Evolutionary conservation across 2,797 vertebrate species (phyloP), one percentile per base, ranked within the genome.

Genomic region (Micromesistius poutassou): DNA sequence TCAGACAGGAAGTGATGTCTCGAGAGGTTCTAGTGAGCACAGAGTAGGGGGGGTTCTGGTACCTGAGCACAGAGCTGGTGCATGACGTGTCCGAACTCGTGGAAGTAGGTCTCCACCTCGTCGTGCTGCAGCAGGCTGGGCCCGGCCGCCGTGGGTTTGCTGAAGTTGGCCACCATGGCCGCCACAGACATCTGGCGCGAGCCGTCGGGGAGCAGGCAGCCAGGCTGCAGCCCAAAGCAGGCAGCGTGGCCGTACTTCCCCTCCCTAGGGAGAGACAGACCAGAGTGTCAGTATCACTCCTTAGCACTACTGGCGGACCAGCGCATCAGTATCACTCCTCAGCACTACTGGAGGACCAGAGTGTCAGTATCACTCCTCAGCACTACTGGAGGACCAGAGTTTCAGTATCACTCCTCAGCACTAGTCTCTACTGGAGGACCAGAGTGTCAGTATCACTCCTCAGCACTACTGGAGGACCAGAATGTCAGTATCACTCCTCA

Each of bases 141-240:
- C 96, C 0, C 97, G 97, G 0, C 95, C 90, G 0, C 96, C 95
- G 0, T 97, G 4, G 97, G 96, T 84, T 98, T 98, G 90, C 96
- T 98, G 94, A 99, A 99, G 84, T 99, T 99, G 85, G 97, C 97
- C 84, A 99, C 97, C 98, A 99, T 98, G 86, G 97, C 98, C 0
- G 98, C 97, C 19, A 99, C 93, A 0, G 97, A 95, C 77, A 97
- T 96, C 85, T 98, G 97, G 0, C 97, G 94, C n/a, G 84, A 90
- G 12, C 93, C 93, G 0, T 97, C 93, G 0, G 93, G 84, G 77
- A 96, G 80, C 33, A 97, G 93, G 82, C 98, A 99, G 82, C 97
- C 96, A 0, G 97, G 98, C 93, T 99, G 98, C 72, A 99, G 92
- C 75, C 97, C 97, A 0, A 99, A 99, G 85, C 98, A 99, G 76